Evolutionary conservation across 30 jellyfish, hydroid and myxozoan genomes (phyloP), one percentile per base, ranked within the genome.

Genomic region (Euphysa ruthae): DNA sequence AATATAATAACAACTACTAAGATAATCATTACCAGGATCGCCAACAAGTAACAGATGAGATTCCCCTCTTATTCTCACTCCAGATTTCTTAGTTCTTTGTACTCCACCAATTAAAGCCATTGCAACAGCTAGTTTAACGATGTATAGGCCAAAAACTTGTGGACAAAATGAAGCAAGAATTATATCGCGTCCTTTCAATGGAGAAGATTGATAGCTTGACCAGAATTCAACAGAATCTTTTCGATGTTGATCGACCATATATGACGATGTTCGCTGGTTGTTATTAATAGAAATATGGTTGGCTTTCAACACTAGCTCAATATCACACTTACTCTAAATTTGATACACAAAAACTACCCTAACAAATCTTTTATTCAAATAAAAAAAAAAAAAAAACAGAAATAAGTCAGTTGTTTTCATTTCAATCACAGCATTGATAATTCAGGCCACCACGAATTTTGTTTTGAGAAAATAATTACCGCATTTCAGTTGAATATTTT

Each of bases 11-110:
- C n/a, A n/a, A n/a, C n/a, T n/a, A n/a, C n/a, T n/a, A n/a, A n/a
- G n/a, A n/a, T n/a, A n/a, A n/a, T n/a, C n/a, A n/a, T n/a, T 66
- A 82, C 99, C 99, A 56, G 99, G 99, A 61, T 92, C 99, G 8
- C 99, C 99, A 14, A 92, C 99, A 58, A 92, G 79, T 16, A 92
- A 77, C 82, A 92, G 32, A 63, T 92, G 99, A 38, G 95, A 92
- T 66, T 92, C 99, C 25, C 99, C 96, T 29, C 99, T 73, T 13
- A 75, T 82, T 61, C 82, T 64, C 34, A 96, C 84, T 10, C 99
- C 99, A 60, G 86, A 26, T 54, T 75, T 75, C 66, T 93, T 85
- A 10, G 65, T 38, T 33, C 92, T 62, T 38, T 82, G 96, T 2
- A 84, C 86, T 4, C 99, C 99, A 13, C 99, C 99, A 60, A 92